Evolutionary conservation across 2,113 vertebrate genomes (phyloP).

Genomic region (Paratilapia polleni): DNA sequence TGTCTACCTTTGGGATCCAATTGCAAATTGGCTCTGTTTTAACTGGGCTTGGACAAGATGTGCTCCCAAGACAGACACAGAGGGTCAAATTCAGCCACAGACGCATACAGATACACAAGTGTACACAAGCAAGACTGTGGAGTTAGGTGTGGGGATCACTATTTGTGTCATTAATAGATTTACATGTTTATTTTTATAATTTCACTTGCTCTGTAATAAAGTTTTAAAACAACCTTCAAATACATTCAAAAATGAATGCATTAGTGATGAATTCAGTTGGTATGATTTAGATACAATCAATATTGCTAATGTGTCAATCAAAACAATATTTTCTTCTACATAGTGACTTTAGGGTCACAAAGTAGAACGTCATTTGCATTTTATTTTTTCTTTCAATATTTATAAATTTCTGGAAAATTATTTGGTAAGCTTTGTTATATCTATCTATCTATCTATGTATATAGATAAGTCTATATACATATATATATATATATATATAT

Average conservation of each 20-base stretch:
- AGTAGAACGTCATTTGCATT: not conserved
- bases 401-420: not conserved
- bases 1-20: slow-evolving; percentile 69
- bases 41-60: slow-evolving; percentile 73
- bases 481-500: no score
- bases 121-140: not conserved
- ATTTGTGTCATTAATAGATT: not conserved
- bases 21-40: slow-evolving; percentile 67
- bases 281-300: no score
- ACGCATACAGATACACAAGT: not conserved
- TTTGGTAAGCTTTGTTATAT: no score
- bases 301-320: no score
- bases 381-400: not conserved
- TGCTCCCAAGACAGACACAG: slow-evolving; percentile 50
- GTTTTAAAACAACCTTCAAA: not conserved
- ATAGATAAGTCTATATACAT: no score
- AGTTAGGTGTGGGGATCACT: not conserved
- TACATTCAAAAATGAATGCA: no score
- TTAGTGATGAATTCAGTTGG: no score
- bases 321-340: no score
- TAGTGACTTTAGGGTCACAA: no score
- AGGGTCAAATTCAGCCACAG: not conserved
- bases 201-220: not conserved
- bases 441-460: no score
- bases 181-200: not conserved